Evolutionary conservation across 2,888 invertebrate genomes (phyloP), one percentile per base, ranked within the genome.

Genomic region (Meiosimyza decipiens): DNA sequence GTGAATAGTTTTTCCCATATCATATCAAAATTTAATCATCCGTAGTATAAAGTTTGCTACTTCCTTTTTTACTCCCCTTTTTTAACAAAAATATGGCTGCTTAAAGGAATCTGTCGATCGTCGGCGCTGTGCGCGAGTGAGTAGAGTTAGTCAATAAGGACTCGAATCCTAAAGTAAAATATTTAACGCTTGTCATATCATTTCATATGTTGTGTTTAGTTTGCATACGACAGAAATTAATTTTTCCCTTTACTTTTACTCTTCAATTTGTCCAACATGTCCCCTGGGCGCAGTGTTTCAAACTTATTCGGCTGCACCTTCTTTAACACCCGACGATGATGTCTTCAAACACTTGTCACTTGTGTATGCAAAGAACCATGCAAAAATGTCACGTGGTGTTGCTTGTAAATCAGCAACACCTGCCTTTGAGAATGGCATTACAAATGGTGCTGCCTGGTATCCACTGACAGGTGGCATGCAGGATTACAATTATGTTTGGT

Each of bases 361-460:
- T 77, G 91, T 92, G 4, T 98, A 97, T 88, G 93, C 97, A 49
- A 92, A 92, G 78, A 94, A 94, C 85, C 97, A 98, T 87, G 93
- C 92, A 51, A 94, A 93, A 83, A 97, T 97, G 97, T 92, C 94
- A 72, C 90, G 92, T 51, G 95, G 95, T 9, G 91, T 93, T 6
- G 93, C 95, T 6, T 95, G 95, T 88, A 93, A 93, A 83, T 90
- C 92, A 12, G 92, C 93, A 11, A 90, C 90, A 63, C 92, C 92
- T 7, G 90, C 92, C 62, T 96, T 96, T 86, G 91, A 92, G 82
- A 91, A 95, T 85, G 98, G 98, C 12, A 97, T 97, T 79, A 97
- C 96, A 3, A 98, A 98, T 82, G 97, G 97, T 6, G 97, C 97
- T 0, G 94, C 94, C 71, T 97, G 96, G 96, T 97, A 96, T 86